Conservation (phyloP, 64 coral and sea anemone species). For the Dendronephthya gigantea region DNA sequence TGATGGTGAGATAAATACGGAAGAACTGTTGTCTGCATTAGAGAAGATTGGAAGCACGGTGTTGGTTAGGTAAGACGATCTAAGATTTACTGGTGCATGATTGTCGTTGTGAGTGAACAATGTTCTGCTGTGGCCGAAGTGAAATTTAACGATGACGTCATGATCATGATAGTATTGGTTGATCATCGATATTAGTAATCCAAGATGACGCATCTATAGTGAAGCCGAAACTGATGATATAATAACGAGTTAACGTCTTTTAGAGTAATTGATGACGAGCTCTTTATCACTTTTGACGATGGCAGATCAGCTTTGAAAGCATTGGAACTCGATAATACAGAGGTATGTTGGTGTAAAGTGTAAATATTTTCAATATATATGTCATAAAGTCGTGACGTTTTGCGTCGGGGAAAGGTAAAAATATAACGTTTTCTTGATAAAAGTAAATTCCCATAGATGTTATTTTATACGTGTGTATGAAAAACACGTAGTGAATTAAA, state of each 20-base stretch:
- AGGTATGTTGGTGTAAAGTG: conserved; percentile 23
- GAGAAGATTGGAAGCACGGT: conserved; percentile 73
- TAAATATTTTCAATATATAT: no score
- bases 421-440: no score
- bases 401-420: no score
- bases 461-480: no score
- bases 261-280: conserved; percentile 76
- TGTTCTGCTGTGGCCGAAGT: no score
- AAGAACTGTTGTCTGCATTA: conserved; percentile 53
- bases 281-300: conserved; percentile 81
- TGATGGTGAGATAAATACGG: conserved; percentile 63
- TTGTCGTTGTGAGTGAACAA: no score
- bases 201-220: no score
- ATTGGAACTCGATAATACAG: conserved; percentile 60
- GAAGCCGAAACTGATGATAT: no score
- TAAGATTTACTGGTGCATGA: no score
- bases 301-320: conserved; percentile 71
- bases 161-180: not conserved
- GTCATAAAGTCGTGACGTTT: no score
- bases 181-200: no score
- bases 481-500: not conserved
- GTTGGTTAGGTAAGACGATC: conserved; percentile 62
- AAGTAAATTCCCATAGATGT: no score
- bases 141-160: not conserved
- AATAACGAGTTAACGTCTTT: not conserved